These are phyloP conservation scores for Galleria mellonella DNA, from an alignment of 1,140 invertebrate species.

Conservation along the genomic window DNA sequence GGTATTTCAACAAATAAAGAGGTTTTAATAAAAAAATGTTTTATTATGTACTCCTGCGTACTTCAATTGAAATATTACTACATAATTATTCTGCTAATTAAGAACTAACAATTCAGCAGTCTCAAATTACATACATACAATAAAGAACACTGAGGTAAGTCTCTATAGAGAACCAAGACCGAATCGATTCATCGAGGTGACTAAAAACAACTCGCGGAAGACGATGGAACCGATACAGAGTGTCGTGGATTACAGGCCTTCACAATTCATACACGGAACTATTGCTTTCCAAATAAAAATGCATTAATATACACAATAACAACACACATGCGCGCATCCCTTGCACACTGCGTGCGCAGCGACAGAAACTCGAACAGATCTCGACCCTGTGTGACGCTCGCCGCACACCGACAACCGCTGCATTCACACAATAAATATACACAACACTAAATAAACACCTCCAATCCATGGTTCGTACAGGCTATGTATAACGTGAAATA, in stretches of 20 bases:
- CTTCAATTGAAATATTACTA: conserved; percentile 54
- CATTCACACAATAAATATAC: conserved; percentile 62
- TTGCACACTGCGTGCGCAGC: conserved; percentile 22
- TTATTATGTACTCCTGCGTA: conserved; percentile 66
- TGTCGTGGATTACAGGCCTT: conserved; percentile 26
- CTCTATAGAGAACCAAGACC: conserved; percentile 43
- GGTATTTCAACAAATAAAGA: too few species aligned
- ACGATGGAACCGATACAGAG: conserved; percentile 18
- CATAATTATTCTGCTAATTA: conserved; percentile 66
- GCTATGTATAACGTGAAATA: conserved; percentile 18
- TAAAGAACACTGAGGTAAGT: conserved; percentile 59
- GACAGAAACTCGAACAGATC: conserved; percentile 20
- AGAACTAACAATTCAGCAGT: conserved; percentile 70
- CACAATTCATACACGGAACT: conserved; percentile 23
- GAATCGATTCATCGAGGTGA: conserved; percentile 15
- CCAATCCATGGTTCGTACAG: conserved; percentile 38
- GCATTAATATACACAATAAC: conserved; percentile 45
- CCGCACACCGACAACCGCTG: conserved; percentile 22
- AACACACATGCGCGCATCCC: conserved; percentile 15
- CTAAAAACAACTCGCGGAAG: conserved; percentile 6
- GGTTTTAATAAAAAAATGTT: conserved; percentile 53
- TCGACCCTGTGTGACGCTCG: conserved; percentile 16
- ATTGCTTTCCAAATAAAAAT: conserved; percentile 57
- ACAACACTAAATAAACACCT: conserved; percentile 56
- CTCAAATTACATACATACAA: conserved; percentile 58